Percentiles rank a stretch among this genome's conserved stretches.
Evolutionary conservation across 1,140 invertebrate species (phyloP).

Genomic region (Orchesella cincta): DNA sequence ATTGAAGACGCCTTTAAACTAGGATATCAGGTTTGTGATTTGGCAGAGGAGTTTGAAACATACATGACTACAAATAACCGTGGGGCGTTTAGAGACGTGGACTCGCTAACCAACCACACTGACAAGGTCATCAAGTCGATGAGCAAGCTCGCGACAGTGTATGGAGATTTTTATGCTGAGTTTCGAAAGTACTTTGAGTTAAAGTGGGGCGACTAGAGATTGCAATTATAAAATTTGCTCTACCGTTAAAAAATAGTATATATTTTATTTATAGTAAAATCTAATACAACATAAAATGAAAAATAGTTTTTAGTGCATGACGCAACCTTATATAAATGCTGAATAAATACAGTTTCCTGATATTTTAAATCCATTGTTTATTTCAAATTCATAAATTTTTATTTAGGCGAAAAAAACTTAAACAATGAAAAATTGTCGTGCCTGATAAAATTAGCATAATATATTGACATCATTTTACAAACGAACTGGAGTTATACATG

Average conservation of each 20-base stretch:
- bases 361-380: too few species aligned
- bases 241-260: not conserved
- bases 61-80: conserved; percentile 5
- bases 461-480: too few species aligned
- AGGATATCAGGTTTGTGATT: not conserved
- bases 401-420: too few species aligned
- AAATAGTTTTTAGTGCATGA: not conserved
- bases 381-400: too few species aligned
- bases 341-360: too few species aligned
- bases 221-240: not conserved
- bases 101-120: not conserved
- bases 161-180: not conserved
- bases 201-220: not conserved
- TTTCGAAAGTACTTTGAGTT: conserved; percentile 16
- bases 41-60: not conserved
- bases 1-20: not conserved
- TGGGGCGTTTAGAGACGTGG: conserved; percentile 13
- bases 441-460: too few species aligned
- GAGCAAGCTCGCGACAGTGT: not conserved
- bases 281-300: not conserved
- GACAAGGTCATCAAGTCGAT: not conserved
- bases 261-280: too few species aligned
- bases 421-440: too few species aligned
- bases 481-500: too few species aligned
- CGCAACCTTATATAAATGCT: too few species aligned